A percentile compares a stretch with the other conserved stretches of the same genome.
Evolutionary conservation across 2,888 invertebrate species (phyloP).

Genomic region (Ditula angustiorana): DNA sequence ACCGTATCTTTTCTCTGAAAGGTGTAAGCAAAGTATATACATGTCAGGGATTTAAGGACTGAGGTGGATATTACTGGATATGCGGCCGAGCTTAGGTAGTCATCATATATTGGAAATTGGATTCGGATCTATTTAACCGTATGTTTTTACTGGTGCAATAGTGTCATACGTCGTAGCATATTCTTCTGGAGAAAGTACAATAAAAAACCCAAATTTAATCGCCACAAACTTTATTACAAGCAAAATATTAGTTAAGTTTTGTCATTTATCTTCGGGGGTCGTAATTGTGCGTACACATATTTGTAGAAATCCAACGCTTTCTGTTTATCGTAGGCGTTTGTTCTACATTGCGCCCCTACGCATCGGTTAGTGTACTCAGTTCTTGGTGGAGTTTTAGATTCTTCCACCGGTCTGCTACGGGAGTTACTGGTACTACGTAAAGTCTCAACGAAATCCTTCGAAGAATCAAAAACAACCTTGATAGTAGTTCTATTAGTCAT

Average conservation of each 20-base stretch:
- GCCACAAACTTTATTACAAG: slow-evolving; percentile 7
- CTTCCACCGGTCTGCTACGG: slow-evolving; percentile 55
- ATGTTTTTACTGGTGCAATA: too few relatives aligned
- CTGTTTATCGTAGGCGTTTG: slow-evolving; percentile 72
- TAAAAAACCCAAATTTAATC: neutral
- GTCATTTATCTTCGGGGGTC: slow-evolving; percentile 64
- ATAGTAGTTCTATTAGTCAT: slow-evolving; percentile 76
- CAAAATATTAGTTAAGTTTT: slow-evolving; percentile 57
- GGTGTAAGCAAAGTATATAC: too few relatives aligned
- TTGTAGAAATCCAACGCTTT: slow-evolving; percentile 82
- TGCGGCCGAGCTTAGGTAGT: too few relatives aligned
- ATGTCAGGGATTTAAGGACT: too few relatives aligned
- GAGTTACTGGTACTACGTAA: slow-evolving; percentile 68
- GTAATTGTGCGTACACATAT: slow-evolving; percentile 78
- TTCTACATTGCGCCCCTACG: slow-evolving; percentile 67
- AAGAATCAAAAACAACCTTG: slow-evolving; percentile 77
- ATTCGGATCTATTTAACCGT: too few relatives aligned
- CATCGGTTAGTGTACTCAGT: slow-evolving; percentile 69
- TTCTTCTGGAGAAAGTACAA: neutral
- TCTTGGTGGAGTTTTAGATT: slow-evolving; percentile 53
- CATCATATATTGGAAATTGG: too few relatives aligned
- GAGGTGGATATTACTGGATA: too few relatives aligned
- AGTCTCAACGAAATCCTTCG: slow-evolving; percentile 77
- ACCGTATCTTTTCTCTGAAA: too few relatives aligned
- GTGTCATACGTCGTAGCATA: too few relatives aligned